Base-by-base conservation (phyloP, 2,888 invertebrate genomes). In the Trichogramma dendrolimi region DNA sequence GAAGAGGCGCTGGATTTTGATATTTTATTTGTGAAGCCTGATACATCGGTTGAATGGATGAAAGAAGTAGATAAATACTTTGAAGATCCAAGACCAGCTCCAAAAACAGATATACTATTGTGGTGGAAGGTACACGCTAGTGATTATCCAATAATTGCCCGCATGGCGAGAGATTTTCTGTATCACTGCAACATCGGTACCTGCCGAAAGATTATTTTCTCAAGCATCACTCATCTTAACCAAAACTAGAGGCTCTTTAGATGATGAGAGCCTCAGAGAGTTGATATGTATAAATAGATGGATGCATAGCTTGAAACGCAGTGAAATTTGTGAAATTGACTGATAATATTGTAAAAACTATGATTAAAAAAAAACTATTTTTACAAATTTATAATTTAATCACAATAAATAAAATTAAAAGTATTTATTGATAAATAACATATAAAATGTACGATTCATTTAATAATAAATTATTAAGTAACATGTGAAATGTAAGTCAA, bases 101-200 rank as follows among this genome's bases (percentile, higher is more conserved):
- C 7, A 14, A 14, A 54, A 11, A 56, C 49, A 10, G 56, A 63
- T 14, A 57, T 60, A 41, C 42, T 63, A n/a, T 40, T 57, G 4
- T 63, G 60, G 63, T 60, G 60, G 63, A 63, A 60, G 50, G 46
- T 44, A 11, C 47, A 63, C 10, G 10, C 51, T 41, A 27, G 7
- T 6, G 47, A 14, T 7, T 64, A 58, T 61, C 63, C 63, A 10
- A 47, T 6, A 27, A 48, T 60, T 40, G n/a, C 57, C 4, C 40
- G 40, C 14, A 60, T 63, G 49, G 60, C 63, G n/a, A 60, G 53
- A 49, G 63, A 63, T 63, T 14, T 42, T 63, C 2, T 14, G 51
- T 14, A 49, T 49, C 3, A 55, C 52, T 46, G 63, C 63, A 6
- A 55, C 63, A 6, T 63, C 63, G 8, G 62, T 63, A 5, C 56